Evolutionary conservation across 1,140 invertebrate genomes (phyloP).

Genomic region (Cotesia vestalis): DNA sequence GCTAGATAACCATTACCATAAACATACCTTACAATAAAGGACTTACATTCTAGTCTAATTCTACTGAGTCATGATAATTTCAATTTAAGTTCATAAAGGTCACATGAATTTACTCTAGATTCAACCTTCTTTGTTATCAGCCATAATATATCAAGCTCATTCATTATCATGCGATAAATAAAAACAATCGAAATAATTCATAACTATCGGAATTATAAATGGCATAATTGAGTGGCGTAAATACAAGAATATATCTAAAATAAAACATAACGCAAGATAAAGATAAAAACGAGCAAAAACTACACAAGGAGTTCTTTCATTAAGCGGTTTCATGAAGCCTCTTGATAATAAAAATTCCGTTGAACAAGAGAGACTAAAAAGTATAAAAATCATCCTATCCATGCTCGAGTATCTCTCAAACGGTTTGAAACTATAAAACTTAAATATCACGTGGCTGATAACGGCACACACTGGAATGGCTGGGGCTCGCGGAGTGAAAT

Average conservation of each 20-base stretch:
- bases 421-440: conserved; percentile 47
- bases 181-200: too few relatives aligned
- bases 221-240: not conserved
- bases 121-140: too few relatives aligned
- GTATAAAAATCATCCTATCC: conserved; percentile 12
- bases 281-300: conserved; percentile 28
- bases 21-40: too few relatives aligned
- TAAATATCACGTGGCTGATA: conserved; percentile 42
- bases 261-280: conserved; percentile 2
- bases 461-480: conserved; percentile 12
- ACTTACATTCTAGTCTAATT: too few relatives aligned
- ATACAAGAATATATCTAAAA: not conserved
- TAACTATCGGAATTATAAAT: not conserved
- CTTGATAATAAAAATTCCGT: conserved; percentile 48
- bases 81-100: too few relatives aligned
- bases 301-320: conserved; percentile 61
- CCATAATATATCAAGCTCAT: too few relatives aligned
- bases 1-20: too few relatives aligned
- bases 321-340: conserved; percentile 41
- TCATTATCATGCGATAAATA: too few relatives aligned
- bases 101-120: too few relatives aligned
- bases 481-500: conserved; percentile 17
- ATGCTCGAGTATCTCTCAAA: conserved; percentile 25
- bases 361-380: conserved; percentile 41
- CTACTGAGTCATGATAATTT: too few relatives aligned